phyloP scores from a whole-genome alignment of 2,113 vertebrate species.

The Theropithecus gelada region DNA sequence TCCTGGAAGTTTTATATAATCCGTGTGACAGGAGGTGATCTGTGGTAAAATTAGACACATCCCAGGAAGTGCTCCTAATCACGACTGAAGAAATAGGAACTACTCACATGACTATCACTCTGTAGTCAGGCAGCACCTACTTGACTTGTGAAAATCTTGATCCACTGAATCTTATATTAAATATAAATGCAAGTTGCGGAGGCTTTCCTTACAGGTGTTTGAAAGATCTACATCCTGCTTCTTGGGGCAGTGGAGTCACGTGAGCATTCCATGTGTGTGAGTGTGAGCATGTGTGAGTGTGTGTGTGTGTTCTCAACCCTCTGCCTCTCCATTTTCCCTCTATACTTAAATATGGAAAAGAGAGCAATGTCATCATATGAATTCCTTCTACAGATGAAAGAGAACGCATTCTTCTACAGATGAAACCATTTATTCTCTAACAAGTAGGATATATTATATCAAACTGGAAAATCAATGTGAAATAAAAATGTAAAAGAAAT shows the following conservation, averaged over 20 bases:
- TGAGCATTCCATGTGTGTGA: too few species aligned
- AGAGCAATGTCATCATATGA: fast-evolving
- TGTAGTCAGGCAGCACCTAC: not conserved
- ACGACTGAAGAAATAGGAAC: not conserved
- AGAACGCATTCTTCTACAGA: not conserved
- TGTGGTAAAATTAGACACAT: not conserved
- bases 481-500: not conserved
- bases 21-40: not conserved
- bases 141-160: not conserved
- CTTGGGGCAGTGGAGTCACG: not conserved
- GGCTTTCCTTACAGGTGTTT: not conserved
- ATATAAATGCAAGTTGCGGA: not conserved
- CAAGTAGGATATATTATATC: not conserved
- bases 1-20: not conserved
- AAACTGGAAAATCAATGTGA: not conserved
- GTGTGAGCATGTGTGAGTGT: not conserved
- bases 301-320: not conserved
- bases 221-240: not conserved
- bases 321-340: not conserved
- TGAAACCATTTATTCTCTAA: not conserved
- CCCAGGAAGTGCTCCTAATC: not conserved
- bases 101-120: not conserved
- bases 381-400: not conserved
- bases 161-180: not conserved
- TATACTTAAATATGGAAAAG: not conserved